Evolutionary conservation across 1,140 invertebrate species (phyloP).

Genomic region (Phymastichus coffea): DNA sequence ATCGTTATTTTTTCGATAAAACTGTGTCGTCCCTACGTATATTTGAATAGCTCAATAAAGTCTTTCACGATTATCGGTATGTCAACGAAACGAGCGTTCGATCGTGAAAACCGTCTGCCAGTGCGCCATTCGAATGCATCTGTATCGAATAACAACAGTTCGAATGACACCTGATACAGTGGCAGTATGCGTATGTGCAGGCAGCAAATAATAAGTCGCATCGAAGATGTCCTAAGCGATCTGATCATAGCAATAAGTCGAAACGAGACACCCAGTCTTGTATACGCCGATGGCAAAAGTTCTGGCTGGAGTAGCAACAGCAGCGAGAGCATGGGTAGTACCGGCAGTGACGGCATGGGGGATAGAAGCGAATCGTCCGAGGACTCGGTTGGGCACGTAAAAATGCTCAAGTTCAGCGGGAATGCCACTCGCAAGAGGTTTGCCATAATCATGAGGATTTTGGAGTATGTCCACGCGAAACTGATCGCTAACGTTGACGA

Average conservation of each 20-base stretch:
- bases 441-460: constrained; percentile 30
- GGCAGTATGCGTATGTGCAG: too few species aligned
- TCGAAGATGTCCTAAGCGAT: constrained; percentile 29
- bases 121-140: too few species aligned
- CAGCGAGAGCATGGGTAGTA: neutral
- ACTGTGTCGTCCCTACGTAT: too few species aligned
- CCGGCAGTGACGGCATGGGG: neutral
- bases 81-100: too few species aligned
- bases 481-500: constrained; percentile 24
- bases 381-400: neutral
- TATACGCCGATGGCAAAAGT: constrained; percentile 15
- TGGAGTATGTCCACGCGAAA: constrained; percentile 33
- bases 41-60: too few species aligned
- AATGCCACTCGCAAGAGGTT: constrained; percentile 33
- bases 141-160: too few species aligned
- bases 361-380: neutral
- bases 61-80: too few species aligned
- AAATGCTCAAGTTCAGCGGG: constrained; percentile 25
- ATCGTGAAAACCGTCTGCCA: too few species aligned
- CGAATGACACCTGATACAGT: too few species aligned
- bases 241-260: constrained; percentile 27
- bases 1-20: too few species aligned
- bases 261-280: constrained; percentile 23
- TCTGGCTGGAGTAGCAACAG: constrained; percentile 12
- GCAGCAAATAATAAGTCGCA: constrained; percentile 34